A percentile compares a stretch with the other conserved stretches of the same genome.
phyloP scores from a whole-genome alignment of 2,797 vertebrate species.

The Pipistrellus pygmaeus region DNA sequence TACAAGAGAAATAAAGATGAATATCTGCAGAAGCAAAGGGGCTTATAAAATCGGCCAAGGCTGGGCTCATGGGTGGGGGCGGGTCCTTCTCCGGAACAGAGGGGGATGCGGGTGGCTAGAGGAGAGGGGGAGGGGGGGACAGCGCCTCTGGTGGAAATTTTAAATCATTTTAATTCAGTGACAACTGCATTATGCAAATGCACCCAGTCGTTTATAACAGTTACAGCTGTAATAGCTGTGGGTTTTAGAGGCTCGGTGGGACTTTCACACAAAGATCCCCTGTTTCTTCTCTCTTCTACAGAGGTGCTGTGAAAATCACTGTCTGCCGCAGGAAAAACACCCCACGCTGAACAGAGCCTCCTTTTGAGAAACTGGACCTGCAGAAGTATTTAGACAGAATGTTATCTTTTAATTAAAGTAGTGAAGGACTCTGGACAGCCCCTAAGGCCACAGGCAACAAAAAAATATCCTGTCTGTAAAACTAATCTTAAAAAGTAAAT shows the following conservation, averaged over 20 bases:
- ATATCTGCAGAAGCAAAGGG: conserved; percentile 78
- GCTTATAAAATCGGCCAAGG: conserved; percentile 75
- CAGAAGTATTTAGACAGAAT: conserved; percentile 80
- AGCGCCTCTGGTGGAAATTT: conserved; percentile 79
- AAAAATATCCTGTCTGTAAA: conserved; percentile 77
- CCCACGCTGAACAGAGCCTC: conserved; percentile 67
- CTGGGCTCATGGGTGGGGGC: not conserved
- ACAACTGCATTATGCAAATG: conserved; percentile 92
- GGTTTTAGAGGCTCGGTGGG: conserved; percentile 83
- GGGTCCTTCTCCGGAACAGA: conserved; percentile 58
- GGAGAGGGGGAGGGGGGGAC: not conserved
- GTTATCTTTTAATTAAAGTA: conserved; percentile 81
- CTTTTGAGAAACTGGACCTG: conserved; percentile 76
- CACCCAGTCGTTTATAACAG: conserved; percentile 85
- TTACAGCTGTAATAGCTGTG: conserved; percentile 85
- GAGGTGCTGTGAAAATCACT: conserved; percentile 83
- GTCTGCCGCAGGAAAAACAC: conserved; percentile 78
- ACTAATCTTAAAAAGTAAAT: conserved; percentile 80
- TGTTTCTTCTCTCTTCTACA: conserved; percentile 80
- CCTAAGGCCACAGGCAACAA: conserved; percentile 71
- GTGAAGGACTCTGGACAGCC: conserved; percentile 50
- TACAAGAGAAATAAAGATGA: conserved; percentile 81
- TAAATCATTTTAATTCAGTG: conserved; percentile 88
- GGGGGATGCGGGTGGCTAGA: conserved; percentile 6
- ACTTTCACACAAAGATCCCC: conserved; percentile 84